A percentile compares a stretch with the other conserved stretches of the same genome.
Evolutionary conservation across 2,797 vertebrate species (phyloP).

Genomic region (Lepilemur ruficaudatus): DNA sequence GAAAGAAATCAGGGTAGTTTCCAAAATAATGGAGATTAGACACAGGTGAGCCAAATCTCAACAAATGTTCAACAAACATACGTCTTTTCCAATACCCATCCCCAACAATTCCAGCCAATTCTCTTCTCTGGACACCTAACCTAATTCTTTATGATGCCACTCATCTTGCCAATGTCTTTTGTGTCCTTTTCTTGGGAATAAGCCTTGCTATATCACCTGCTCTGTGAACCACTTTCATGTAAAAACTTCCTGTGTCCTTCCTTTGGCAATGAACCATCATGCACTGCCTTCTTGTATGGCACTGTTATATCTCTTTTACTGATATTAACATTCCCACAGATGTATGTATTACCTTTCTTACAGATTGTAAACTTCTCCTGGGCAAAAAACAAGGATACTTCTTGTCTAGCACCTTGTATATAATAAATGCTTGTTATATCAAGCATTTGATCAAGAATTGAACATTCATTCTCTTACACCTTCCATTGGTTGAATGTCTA

Average conservation of each 20-base stretch:
- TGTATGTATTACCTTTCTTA: not conserved
- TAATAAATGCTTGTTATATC: not conserved
- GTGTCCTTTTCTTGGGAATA: not conserved
- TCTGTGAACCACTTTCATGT: not conserved
- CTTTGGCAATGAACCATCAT: not conserved
- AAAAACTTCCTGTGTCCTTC: not conserved
- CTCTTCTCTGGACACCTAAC: not conserved
- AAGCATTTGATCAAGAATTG: not conserved
- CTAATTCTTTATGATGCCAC: not conserved
- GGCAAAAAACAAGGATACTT: not conserved
- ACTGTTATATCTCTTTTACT: not conserved
- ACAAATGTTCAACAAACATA: not conserved
- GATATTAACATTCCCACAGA: not conserved
- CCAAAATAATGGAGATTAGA: not conserved
- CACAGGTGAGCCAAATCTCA: not conserved
- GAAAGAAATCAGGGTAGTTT: not conserved
- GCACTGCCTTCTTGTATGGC: not conserved
- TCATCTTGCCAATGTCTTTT: not conserved
- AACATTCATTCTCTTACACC: not conserved
- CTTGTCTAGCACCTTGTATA: not conserved
- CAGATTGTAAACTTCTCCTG: not conserved
- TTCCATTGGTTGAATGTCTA: not conserved
- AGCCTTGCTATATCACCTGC: not conserved
- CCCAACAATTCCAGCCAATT: not conserved
- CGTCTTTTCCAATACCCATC: not conserved